These are phyloP conservation scores for Melanostoma mellinum DNA, from an alignment of 2,888 invertebrate species.

Conservation along the genomic window DNA sequence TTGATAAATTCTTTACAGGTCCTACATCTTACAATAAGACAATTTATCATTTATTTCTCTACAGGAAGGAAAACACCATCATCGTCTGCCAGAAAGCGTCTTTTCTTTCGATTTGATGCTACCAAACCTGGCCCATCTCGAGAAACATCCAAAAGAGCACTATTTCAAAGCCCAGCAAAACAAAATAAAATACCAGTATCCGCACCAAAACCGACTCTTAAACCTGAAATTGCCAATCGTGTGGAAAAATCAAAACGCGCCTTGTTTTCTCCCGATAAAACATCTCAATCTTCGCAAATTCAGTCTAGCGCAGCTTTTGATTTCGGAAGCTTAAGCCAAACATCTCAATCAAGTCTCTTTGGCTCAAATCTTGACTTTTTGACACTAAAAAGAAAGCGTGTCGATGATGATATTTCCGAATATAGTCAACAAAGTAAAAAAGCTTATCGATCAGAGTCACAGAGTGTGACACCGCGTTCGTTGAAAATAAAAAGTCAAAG, in stretches of 20 bases:
- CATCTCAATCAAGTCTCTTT: conserved; percentile 75
- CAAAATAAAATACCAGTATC: conserved; percentile 80
- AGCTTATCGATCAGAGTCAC: conserved; percentile 73
- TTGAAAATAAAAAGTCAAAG: conserved; percentile 81
- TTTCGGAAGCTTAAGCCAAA: conserved; percentile 43
- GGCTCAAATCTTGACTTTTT: conserved; percentile 44
- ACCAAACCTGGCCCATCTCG: conserved; percentile 81
- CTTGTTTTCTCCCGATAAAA: conserved; percentile 85
- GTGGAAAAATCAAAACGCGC: conserved; percentile 86
- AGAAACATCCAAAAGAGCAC: conserved; percentile 87
- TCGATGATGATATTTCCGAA: conserved; percentile 75
- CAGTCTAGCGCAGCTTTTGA: conserved; percentile 30
- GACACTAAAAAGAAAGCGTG: conserved; percentile 79
- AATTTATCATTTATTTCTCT: conserved; percentile 4
- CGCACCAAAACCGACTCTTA: conserved; percentile 77
- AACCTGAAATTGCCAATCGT: conserved; percentile 82
- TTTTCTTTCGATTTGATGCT: conserved; percentile 76
- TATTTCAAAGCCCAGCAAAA: conserved; percentile 89
- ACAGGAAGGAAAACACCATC: conserved; percentile 79
- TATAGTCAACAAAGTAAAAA: conserved; percentile 76
- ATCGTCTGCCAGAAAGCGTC: conserved; percentile 79
- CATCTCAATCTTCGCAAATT: conserved; percentile 32
- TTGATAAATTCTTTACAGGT: too few species aligned
- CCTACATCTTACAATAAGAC: too few species aligned
- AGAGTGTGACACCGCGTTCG: conserved; percentile 78